A percentile compares a stretch with the other conserved stretches of the same genome.
Conservation (phyloP, 1,140 invertebrate species). For the Tetramorium simillimum region DNA sequence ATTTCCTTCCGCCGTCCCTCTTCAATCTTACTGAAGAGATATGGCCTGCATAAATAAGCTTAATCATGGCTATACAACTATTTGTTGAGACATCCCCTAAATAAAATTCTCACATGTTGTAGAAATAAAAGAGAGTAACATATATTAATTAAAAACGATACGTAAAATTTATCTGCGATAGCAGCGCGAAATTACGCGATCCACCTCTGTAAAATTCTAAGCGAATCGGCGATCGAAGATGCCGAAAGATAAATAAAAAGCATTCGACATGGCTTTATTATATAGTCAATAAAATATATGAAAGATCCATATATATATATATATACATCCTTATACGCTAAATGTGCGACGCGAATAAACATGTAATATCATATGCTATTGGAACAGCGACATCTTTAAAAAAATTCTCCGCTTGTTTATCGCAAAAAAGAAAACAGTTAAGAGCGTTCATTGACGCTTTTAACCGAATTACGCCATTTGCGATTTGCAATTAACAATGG, state of each 20-base stretch:
- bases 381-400: not conserved
- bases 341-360: not conserved
- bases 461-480: not conserved
- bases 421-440: not conserved
- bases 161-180: not conserved
- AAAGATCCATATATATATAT: not conserved
- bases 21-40: not conserved
- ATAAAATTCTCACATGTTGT: not conserved
- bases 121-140: not conserved
- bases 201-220: not conserved
- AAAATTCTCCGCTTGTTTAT: not conserved
- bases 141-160: constrained; percentile 21
- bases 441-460: not conserved
- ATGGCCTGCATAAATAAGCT: constrained; percentile 8
- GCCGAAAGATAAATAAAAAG: not conserved
- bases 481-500: not conserved
- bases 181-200: not conserved
- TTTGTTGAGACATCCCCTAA: not conserved
- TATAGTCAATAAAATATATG: constrained; percentile 13
- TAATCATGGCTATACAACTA: not conserved
- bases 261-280: not conserved
- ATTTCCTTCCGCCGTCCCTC: not conserved
- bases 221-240: not conserved
- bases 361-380: not conserved
- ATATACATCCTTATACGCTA: not conserved